phyloP scores from a whole-genome alignment of 64 coral and sea anemone species.

The Astreopora myriophthalma region DNA sequence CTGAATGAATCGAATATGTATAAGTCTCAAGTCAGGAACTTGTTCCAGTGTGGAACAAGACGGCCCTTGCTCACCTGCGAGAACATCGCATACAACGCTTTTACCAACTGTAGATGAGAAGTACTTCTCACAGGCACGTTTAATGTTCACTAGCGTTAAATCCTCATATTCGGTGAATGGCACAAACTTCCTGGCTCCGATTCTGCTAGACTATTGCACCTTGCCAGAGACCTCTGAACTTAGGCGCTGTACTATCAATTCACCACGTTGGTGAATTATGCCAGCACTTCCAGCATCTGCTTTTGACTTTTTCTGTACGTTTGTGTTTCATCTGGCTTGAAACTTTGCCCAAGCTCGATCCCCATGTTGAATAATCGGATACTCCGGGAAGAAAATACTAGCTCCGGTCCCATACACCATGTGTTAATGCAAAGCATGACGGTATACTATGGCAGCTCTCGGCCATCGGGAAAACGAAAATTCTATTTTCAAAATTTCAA shows the following conservation, averaged over 20 bases:
- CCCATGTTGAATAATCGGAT: too few relatives aligned
- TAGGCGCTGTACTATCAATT: not conserved
- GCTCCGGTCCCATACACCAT: too few relatives aligned
- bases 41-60: constrained; percentile 62
- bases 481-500: too few relatives aligned
- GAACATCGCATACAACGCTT: constrained; percentile 13
- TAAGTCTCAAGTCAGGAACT: constrained; percentile 47
- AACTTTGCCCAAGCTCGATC: not conserved
- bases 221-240: not conserved
- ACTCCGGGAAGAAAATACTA: too few relatives aligned
- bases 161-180: not conserved
- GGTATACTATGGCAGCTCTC: too few relatives aligned
- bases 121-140: constrained; percentile 1
- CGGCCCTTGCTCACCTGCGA: constrained; percentile 48
- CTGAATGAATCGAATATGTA: constrained; percentile 28
- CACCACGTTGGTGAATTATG: not conserved
- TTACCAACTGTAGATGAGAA: not conserved
- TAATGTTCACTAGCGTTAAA: not conserved
- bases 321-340: not conserved
- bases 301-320: not conserved
- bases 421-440: too few relatives aligned
- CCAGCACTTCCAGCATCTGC: not conserved
- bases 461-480: too few relatives aligned
- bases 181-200: constrained; percentile 13
- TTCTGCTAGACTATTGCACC: constrained; percentile 13